Conservation (phyloP, 2,888 invertebrate species). For the Macropis europaea region DNA sequence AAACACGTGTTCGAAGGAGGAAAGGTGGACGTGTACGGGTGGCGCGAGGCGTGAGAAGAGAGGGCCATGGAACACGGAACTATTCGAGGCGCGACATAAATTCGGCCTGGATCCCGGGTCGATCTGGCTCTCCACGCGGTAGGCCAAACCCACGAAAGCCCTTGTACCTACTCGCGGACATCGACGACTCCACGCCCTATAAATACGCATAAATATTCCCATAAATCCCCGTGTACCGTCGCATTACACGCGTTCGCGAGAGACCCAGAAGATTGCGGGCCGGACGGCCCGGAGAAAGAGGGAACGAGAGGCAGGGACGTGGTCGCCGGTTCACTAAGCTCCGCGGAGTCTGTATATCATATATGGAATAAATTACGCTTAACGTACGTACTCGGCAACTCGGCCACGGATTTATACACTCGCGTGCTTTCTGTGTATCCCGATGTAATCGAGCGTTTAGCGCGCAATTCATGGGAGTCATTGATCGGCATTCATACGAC, state of each 20-base stretch:
- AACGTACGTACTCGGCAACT: conserved; percentile 37
- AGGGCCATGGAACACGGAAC: conserved; percentile 41
- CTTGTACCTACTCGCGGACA: conserved; percentile 53
- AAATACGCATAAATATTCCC: conserved; percentile 73
- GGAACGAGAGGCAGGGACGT: conserved; percentile 3
- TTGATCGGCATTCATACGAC: conserved; percentile 33
- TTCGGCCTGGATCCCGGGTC: conserved; percentile 30
- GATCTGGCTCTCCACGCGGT: conserved; percentile 31
- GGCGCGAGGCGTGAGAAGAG: conserved; percentile 44
- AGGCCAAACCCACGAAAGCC: conserved; percentile 46
- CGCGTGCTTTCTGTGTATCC: conserved; percentile 33
- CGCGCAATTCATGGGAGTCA: conserved; percentile 35
- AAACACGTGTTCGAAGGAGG: conserved; percentile 24
- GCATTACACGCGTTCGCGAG: conserved; percentile 63
- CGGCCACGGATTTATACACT: conserved; percentile 42
- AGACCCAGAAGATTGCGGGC: conserved; percentile 27
- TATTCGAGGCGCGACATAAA: conserved; percentile 52
- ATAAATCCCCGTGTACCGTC: conserved; percentile 68
- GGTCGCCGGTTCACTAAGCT: conserved; percentile 16
- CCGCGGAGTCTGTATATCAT: conserved; percentile 45
- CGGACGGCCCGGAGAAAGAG: conserved; percentile 6
- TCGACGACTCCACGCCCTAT: conserved; percentile 61
- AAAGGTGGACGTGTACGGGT: conserved; percentile 14
- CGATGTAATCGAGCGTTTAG: conserved; percentile 50
- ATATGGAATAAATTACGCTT: conserved; percentile 53